phyloP scores from a whole-genome alignment of 2,888 invertebrate species.

The Tinea pellionella region DNA sequence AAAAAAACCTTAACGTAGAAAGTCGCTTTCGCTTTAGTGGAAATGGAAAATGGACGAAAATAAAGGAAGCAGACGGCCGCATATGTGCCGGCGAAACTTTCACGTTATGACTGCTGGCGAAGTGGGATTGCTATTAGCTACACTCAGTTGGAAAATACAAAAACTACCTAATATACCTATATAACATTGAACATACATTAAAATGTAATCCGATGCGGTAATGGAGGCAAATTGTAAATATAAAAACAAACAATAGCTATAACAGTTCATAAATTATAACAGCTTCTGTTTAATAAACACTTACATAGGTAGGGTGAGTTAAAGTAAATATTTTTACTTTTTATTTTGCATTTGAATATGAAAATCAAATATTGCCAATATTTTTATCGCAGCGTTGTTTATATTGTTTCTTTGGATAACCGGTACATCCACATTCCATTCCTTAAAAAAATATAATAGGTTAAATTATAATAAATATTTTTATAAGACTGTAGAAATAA shows the following conservation, averaged over 20 bases:
- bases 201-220: slow-evolving; percentile 11
- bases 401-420: neutral
- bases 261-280: slow-evolving; percentile 9
- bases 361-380: neutral
- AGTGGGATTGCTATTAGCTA: slow-evolving; percentile 16
- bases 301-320: neutral
- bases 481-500: neutral
- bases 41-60: slow-evolving; percentile 58
- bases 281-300: neutral
- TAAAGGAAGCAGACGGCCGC: slow-evolving; percentile 40
- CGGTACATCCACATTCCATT: neutral
- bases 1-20: slow-evolving; percentile 50
- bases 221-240: slow-evolving; percentile 14
- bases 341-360: neutral
- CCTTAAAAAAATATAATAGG: neutral
- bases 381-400: neutral
- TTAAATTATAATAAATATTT: neutral
- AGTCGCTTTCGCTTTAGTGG: slow-evolving; percentile 59
- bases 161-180: neutral
- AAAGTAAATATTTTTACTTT: slow-evolving; percentile 1
- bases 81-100: slow-evolving; percentile 52
- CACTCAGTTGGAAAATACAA: neutral
- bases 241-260: slow-evolving; percentile 12
- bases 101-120: slow-evolving; percentile 32
- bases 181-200: neutral